Percentiles rank a stretch among this genome's conserved stretches.
phyloP scores from a whole-genome alignment of 2,797 vertebrate genomes.

The Aeoliscus strigatus region DNA sequence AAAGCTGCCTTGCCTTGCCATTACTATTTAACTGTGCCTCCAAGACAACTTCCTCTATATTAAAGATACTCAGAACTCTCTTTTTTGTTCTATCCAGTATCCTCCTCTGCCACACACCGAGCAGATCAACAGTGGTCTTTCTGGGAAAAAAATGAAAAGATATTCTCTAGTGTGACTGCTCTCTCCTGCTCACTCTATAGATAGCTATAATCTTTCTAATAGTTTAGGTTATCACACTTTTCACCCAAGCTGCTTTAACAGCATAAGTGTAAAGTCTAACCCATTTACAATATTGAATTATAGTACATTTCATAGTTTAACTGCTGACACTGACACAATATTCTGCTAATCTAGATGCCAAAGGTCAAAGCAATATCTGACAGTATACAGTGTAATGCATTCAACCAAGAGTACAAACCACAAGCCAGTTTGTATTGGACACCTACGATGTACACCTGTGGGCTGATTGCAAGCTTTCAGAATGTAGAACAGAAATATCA shows the following conservation, averaged over 20 bases:
- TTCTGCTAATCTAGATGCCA: constrained; percentile 4
- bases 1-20: background rate
- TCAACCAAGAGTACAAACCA: too few species aligned
- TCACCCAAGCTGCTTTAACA: background rate
- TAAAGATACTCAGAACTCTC: constrained; percentile 8
- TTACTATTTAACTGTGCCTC: constrained; percentile 20
- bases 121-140: too few species aligned
- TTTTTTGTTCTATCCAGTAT: background rate
- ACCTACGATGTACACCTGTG: constrained; percentile 2
- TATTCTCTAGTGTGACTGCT: background rate
- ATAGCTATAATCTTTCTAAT: background rate
- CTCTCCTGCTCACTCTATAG: background rate
- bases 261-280: background rate
- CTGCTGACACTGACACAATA: background rate
- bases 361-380: constrained; percentile 7
- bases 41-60: constrained; percentile 5
- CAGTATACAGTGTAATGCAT: too few species aligned
- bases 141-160: background rate
- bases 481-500: too few species aligned
- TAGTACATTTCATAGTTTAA: background rate
- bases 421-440: too few species aligned
- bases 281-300: background rate
- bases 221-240: too few species aligned
- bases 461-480: too few species aligned
- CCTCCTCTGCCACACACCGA: too few species aligned